These are phyloP conservation scores for Pantala flavescens DNA, from an alignment of 1,140 invertebrate species.

Conservation along the genomic window DNA sequence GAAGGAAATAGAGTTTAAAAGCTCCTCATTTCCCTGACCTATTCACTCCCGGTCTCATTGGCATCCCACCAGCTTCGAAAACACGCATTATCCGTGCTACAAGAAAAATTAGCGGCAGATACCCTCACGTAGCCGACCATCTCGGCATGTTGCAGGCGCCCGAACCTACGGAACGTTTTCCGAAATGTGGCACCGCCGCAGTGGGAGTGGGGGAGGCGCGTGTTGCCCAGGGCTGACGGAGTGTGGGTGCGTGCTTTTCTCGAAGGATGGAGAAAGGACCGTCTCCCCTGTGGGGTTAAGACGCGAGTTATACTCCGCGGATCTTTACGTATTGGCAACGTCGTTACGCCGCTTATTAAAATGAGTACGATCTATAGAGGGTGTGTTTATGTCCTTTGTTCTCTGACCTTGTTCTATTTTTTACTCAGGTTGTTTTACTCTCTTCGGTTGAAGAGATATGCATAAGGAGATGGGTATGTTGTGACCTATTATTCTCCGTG, in stretches of 20 bases:
- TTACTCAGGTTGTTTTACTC: not conserved
- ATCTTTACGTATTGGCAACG: not conserved
- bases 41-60: too few species aligned
- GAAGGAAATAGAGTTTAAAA: too few species aligned
- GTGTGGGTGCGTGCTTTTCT: slow-evolving; percentile 18
- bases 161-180: not conserved
- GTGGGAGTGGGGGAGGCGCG: slow-evolving; percentile 24
- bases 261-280: slow-evolving; percentile 16
- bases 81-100: too few species aligned
- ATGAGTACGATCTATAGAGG: not conserved
- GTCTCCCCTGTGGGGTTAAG: slow-evolving; percentile 18
- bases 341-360: not conserved
- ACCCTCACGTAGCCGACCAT: too few species aligned
- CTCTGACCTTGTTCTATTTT: not conserved
- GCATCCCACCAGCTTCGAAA: too few species aligned
- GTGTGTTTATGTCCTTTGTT: slow-evolving; percentile 7
- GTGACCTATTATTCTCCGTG: too few species aligned
- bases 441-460: too few species aligned
- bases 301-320: not conserved
- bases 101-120: too few species aligned
- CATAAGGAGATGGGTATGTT: too few species aligned
- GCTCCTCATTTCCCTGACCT: too few species aligned
- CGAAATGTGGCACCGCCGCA: slow-evolving; percentile 15
- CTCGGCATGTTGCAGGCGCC: too few species aligned
- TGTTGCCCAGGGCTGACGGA: slow-evolving; percentile 10